Conservation (phyloP, 2,888 invertebrate genomes). For the Tenodera sinensis region DNA sequence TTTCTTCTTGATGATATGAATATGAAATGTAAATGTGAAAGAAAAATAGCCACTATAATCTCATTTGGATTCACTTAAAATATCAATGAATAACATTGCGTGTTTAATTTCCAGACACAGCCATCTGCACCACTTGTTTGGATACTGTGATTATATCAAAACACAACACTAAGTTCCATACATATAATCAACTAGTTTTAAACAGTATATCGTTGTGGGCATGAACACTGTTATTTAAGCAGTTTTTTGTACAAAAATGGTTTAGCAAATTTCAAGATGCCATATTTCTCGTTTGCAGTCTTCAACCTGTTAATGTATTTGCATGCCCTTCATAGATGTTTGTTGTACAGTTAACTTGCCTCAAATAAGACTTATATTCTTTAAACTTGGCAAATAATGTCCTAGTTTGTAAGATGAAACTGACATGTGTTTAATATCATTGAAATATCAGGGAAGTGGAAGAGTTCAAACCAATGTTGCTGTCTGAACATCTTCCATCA, state of each 20-base stretch:
- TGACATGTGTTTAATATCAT: neutral
- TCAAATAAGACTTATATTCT: neutral
- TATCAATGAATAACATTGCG: neutral
- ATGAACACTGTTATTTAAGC: slow-evolving; percentile 22
- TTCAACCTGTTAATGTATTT: neutral
- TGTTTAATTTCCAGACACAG: neutral
- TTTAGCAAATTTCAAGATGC: neutral
- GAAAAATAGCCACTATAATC: neutral
- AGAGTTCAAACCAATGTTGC: no score
- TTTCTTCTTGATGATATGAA: neutral
- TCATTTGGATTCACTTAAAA: neutral
- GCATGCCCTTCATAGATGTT: neutral
- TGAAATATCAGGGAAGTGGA: neutral
- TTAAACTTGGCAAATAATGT: neutral
- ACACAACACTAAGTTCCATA: neutral
- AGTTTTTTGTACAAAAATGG: neutral
- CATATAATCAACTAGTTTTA: neutral
- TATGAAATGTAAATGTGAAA: neutral
- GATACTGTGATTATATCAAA: neutral
- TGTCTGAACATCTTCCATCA: no score
- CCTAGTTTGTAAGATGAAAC: neutral
- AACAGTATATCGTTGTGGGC: slow-evolving; percentile 20
- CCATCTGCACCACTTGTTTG: neutral
- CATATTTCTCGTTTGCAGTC: neutral
- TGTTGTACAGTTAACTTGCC: neutral